Conservation (phyloP, 1,140 invertebrate genomes). For the Drosophila leontia region DNA sequence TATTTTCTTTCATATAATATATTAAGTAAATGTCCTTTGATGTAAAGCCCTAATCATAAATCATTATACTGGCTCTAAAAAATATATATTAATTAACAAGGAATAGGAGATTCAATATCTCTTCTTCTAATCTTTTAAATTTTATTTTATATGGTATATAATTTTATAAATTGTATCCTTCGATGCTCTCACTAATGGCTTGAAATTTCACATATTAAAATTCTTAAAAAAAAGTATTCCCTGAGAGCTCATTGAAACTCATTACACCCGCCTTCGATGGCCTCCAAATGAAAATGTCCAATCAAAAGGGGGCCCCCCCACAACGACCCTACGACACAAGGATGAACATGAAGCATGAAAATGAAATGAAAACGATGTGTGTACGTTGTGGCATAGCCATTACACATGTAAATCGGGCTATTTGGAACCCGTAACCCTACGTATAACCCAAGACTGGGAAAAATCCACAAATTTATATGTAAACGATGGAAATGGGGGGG, state of each 20-base stretch:
- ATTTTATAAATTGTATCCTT: no score
- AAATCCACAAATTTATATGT: conserved; percentile 66
- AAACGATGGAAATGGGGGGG: conserved; percentile 47
- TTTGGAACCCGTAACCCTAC: conserved; percentile 11
- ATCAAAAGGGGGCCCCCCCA: conserved; percentile 5
- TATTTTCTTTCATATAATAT: neutral
- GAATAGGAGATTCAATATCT: no score
- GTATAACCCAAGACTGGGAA: conserved; percentile 35
- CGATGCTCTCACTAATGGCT: no score
- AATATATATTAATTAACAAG: no score
- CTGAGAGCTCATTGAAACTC: neutral
- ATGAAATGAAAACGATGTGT: conserved; percentile 36
- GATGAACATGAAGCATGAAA: conserved; percentile 13
- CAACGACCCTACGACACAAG: conserved; percentile 1
- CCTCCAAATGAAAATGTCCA: conserved; percentile 6
- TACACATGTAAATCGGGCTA: conserved; percentile 46
- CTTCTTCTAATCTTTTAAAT: no score
- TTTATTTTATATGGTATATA: no score
- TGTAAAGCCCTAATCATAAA: neutral
- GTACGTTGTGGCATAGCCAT: conserved; percentile 14
- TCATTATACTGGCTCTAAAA: neutral
- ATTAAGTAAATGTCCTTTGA: neutral
- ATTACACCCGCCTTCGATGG: conserved; percentile 1
- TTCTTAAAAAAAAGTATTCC: neutral
- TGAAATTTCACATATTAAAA: no score